A percentile compares a stretch with the other conserved stretches of the same genome.
Evolutionary conservation across 1,140 invertebrate genomes (phyloP).

Genomic region (Dryas iulia): DNA sequence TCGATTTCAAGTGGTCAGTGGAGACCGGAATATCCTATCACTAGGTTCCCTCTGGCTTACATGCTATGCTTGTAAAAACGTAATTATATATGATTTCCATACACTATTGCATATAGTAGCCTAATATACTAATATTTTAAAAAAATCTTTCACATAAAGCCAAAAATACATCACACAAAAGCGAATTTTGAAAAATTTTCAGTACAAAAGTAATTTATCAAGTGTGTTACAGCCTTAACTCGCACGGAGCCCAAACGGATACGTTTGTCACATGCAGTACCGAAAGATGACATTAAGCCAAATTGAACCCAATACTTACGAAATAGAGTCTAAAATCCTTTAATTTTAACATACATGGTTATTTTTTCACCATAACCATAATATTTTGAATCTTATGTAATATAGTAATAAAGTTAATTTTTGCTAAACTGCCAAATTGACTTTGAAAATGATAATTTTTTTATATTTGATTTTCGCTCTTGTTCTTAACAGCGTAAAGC

Average conservation of each 20-base stretch:
- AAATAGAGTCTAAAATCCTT: background rate
- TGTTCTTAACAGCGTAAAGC: background rate
- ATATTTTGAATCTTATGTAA: background rate
- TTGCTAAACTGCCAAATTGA: background rate
- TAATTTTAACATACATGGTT: background rate
- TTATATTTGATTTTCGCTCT: background rate
- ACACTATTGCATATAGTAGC: no score
- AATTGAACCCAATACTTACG: background rate
- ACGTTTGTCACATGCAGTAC: constrained; percentile 28
- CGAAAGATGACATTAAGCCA: background rate
- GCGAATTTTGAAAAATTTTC: background rate
- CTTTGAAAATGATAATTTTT: background rate
- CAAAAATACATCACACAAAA: no score
- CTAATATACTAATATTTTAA: no score
- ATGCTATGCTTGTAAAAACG: no score
- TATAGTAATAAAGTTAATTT: background rate
- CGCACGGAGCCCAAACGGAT: constrained; percentile 13
- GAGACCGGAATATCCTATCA: no score
- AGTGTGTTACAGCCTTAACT: constrained; percentile 7
- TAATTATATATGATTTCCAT: no score
- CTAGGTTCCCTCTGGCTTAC: no score
- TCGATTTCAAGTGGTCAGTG: no score
- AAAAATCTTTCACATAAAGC: no score
- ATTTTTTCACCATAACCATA: background rate
- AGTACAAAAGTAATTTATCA: background rate